Evolutionary conservation across 2,113 vertebrate genomes (phyloP), one percentile per base, ranked within the genome.

Genomic region (Bubo scandiacus): DNA sequence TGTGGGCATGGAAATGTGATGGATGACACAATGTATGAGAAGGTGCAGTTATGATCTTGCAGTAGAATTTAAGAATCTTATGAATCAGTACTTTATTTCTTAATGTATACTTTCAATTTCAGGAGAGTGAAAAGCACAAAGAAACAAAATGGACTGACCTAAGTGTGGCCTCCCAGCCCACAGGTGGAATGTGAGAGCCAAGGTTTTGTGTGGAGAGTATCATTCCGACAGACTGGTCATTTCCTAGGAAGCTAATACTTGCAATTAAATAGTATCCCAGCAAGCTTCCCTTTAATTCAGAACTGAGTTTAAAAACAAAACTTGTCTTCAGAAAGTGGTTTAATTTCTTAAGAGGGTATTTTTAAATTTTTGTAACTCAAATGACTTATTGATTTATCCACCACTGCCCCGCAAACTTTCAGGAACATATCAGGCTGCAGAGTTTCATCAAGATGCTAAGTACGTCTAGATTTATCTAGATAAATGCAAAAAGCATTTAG

Each of bases 31-130:
- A 25, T 68, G 16, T 25, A 47, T 81, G 47, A 87, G 68, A 78
- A 77, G 26, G 36, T 88, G 68, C 66, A 88, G 58, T 95, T 92
- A 58, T 13, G 43, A 91, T 91, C 84, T 88, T 91, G 87, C 55
- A 79, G 74, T 91, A 88, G 89, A 90, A 96, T 97, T 91, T 92
- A 81, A 81, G 81, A 59, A 36, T 43, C 72, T 90, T 92, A 51
- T 85, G 91, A 94, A 86, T 92, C 79, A 88, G 94, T 94, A 79
- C 55, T 93, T 94, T 92, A 57, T 87, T 95, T 97, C 96, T 86
- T 54, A 54, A 81, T 90, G 58, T 89, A 25, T 93, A 16, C 61
- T 93, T 97, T 95, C 67, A 96, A 90, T 83, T 92, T 94, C 25
- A 79, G 20, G 38, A 66, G 61, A 63, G 61, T 45, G 21, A 81